Evolutionary conservation across 2,113 vertebrate species (phyloP), one percentile per base, ranked within the genome.

Genomic region (Ailurus styani): DNA sequence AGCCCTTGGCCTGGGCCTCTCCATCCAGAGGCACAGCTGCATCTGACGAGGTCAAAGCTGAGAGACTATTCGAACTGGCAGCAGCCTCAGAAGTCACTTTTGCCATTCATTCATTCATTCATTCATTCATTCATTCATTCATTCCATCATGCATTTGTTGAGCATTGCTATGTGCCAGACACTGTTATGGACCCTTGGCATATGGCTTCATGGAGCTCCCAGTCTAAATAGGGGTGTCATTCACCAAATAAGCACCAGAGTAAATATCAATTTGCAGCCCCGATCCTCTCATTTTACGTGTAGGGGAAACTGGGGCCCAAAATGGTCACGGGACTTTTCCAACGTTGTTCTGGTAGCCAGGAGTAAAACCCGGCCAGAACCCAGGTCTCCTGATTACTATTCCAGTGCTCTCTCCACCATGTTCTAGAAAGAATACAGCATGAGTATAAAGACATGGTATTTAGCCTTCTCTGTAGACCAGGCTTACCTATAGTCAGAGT

Each of bases 191-290:
- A 40, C 31, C 75, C 15, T 93, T 52, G 77, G 73, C 12, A 47
- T 82, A 84, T 45, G 31, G 52, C 47, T 60, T 77, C 87, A 47
- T 88, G 27, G 54, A 57, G n/a, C 64, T 78, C 47, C 66, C 70
- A 40, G 47, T 73, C 54, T 89, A 62, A 90, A 75, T 29, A 90
- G 47, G 18, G n/a, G 8, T 82, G 25, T 68, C 20, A 60, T n/a
- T 93, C 70, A 93, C 60, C 55, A 96, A 97, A 90, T 90, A 95
- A 92, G 42, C 60, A 90, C 37, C 7, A 4, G 81, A 31, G 93
- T 81, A 84, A 87, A 66, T 78, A 64, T 20, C 90, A 75, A 62
- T 91, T 57, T 72, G 45, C 31, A 93, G 10, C 25, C 34, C 21
- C 6, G n/a, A 57, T 20, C 73, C 54, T 87, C 40, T 96, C 45